Evolutionary conservation across 2,797 vertebrate genomes (phyloP).

Genomic region (Pelobates cultripes): DNA sequence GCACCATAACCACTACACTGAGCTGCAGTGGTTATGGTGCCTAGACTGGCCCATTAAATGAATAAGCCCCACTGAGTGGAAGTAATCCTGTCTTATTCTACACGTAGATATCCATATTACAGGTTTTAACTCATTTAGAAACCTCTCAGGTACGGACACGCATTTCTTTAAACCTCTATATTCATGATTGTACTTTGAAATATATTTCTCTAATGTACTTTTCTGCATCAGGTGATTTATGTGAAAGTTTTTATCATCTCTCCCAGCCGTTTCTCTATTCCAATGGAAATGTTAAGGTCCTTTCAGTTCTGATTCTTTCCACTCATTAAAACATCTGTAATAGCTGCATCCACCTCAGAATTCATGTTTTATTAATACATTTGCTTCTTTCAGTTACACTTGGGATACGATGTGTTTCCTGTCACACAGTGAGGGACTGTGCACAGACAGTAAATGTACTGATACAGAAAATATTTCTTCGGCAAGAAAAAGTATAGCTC

Average conservation of each 20-base stretch:
- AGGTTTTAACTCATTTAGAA: no score
- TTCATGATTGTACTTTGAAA: background rate
- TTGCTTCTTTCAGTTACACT: background rate
- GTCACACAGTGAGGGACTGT: background rate
- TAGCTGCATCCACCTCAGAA: background rate
- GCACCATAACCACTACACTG: no score
- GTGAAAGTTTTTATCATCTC: background rate
- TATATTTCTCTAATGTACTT: background rate
- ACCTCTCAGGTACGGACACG: no score
- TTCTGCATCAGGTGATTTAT: background rate
- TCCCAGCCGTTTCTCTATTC: background rate
- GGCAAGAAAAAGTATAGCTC: no score
- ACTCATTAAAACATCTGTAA: background rate
- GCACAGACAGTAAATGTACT: background rate
- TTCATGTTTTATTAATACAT: conserved; percentile 2
- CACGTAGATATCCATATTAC: no score
- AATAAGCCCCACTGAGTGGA: no score
- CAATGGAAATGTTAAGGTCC: background rate
- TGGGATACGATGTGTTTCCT: background rate
- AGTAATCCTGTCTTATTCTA: no score
- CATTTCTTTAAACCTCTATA: background rate
- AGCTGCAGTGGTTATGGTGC: no score
- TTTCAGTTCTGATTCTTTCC: background rate
- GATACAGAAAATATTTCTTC: background rate
- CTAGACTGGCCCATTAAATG: no score